Evolutionary conservation across 2,113 vertebrate genomes (phyloP).

Genomic region (Conger conger): DNA sequence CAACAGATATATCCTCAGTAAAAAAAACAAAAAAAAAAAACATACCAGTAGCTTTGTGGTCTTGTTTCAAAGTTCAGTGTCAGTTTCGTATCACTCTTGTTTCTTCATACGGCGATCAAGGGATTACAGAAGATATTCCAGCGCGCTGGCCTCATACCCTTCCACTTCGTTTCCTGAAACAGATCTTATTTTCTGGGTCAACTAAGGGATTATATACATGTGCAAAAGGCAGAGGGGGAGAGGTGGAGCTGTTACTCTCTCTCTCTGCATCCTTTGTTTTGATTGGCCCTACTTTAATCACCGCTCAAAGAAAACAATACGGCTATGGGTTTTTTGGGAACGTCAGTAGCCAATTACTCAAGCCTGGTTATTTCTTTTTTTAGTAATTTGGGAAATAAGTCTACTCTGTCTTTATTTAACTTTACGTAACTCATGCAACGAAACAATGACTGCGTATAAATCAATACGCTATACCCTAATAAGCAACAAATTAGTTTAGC

Average conservation of each 20-base stretch:
- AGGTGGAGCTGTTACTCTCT: conserved; percentile 63
- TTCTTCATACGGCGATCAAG: conserved; percentile 39
- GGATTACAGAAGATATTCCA: conserved; percentile 63
- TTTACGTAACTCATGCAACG: not conserved
- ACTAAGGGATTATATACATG: conserved; percentile 75
- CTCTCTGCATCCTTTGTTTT: conserved; percentile 65
- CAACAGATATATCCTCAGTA: conserved; percentile 40
- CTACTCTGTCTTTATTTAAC: not conserved
- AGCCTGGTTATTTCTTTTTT: conserved; percentile 27
- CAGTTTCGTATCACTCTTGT: conserved; percentile 50
- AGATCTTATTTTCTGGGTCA: conserved; percentile 76
- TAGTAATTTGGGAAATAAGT: not conserved
- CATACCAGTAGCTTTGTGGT: conserved; percentile 62
- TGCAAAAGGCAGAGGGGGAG: conserved; percentile 62
- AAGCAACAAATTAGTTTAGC: too few species aligned
- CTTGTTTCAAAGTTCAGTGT: conserved; percentile 61
- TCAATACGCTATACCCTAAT: too few species aligned
- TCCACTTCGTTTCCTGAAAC: conserved; percentile 69
- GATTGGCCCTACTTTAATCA: conserved; percentile 72
- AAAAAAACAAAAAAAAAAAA: conserved; percentile 48
- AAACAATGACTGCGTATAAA: too few species aligned
- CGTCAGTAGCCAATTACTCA: conserved; percentile 60
- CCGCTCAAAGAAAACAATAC: conserved; percentile 61
- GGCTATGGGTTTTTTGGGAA: conserved; percentile 51
- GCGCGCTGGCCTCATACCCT: conserved; percentile 69